Evolutionary conservation across 2,113 vertebrate species (phyloP).

Genomic region (Prolemur simus): DNA sequence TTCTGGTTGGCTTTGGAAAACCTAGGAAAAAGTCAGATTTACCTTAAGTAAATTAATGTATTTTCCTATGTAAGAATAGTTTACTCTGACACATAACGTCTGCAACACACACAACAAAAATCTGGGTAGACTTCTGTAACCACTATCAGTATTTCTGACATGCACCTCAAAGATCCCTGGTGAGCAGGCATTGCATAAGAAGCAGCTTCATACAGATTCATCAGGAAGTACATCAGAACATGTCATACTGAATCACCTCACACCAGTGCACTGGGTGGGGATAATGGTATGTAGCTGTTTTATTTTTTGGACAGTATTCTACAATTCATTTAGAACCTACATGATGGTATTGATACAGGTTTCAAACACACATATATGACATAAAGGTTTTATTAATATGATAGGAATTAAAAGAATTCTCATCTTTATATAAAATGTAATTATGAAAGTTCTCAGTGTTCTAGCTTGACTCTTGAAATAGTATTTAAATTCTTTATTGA

Average conservation of each 20-base stretch:
- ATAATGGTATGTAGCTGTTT: background rate
- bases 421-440: background rate
- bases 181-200: background rate
- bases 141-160: background rate
- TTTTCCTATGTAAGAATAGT: background rate
- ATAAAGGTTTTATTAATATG: background rate
- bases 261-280: background rate
- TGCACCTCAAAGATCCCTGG: background rate
- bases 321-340: background rate
- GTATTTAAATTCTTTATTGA: constrained; percentile 36
- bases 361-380: background rate
- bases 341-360: background rate
- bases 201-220: background rate
- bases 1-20: background rate
- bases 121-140: background rate
- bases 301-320: background rate
- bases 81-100: background rate
- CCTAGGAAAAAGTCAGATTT: background rate
- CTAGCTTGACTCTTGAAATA: background rate
- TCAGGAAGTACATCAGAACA: background rate
- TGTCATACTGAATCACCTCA: background rate
- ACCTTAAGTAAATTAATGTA: background rate
- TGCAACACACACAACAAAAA: background rate
- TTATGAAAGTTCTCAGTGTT: background rate
- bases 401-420: background rate